These are phyloP conservation scores for Papilio gigon DNA, from an alignment of 2,888 invertebrate species.

Conservation along the genomic window DNA sequence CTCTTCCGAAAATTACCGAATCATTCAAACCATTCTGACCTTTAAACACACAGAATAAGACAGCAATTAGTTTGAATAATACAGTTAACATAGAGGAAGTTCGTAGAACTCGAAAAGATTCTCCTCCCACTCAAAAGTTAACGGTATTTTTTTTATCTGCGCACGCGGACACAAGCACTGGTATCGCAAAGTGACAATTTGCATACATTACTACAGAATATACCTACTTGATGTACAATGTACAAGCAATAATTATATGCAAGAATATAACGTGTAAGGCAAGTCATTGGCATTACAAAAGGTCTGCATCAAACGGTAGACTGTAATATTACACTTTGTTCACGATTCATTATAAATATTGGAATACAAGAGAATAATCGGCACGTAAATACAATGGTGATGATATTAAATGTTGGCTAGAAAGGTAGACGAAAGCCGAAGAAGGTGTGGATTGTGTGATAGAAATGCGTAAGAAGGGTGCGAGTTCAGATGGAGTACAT, in stretches of 20 bases:
- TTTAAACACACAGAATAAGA: neutral
- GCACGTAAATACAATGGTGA: too few relatives aligned
- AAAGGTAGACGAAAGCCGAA: too few relatives aligned
- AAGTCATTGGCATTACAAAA: slow-evolving; percentile 60
- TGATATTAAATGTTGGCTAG: too few relatives aligned
- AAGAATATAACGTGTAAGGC: slow-evolving; percentile 33
- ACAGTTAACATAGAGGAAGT: slow-evolving; percentile 43
- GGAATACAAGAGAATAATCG: too few relatives aligned
- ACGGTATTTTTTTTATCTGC: slow-evolving; percentile 57
- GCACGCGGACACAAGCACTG: slow-evolving; percentile 45
- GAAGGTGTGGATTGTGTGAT: too few relatives aligned
- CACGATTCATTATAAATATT: neutral
- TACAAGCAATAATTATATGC: slow-evolving; percentile 38
- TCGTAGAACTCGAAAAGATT: slow-evolving; percentile 53
- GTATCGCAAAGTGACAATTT: slow-evolving; percentile 42
- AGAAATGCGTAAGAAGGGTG: too few relatives aligned
- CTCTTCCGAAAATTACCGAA: slow-evolving; percentile 13
- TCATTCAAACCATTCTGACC: slow-evolving; percentile 25
- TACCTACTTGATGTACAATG: slow-evolving; percentile 34
- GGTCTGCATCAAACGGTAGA: slow-evolving; percentile 53
- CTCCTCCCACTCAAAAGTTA: slow-evolving; percentile 56
- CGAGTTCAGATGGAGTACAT: too few relatives aligned
- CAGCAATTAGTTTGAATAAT: neutral
- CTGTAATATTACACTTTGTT: neutral
- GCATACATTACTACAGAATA: slow-evolving; percentile 42